Base-by-base conservation (phyloP, 1,140 invertebrate species). In the Drosophila ogumai region DNA sequence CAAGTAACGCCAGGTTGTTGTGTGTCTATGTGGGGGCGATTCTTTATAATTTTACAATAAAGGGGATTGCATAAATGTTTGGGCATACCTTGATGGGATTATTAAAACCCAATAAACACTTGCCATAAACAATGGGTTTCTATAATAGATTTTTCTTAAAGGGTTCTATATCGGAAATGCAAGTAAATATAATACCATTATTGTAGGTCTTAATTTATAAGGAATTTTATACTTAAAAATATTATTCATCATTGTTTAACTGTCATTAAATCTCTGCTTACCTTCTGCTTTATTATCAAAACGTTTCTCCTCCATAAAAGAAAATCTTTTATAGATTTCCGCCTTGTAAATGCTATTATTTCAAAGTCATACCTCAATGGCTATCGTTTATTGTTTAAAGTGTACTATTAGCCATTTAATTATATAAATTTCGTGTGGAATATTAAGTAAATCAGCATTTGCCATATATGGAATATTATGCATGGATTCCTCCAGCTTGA, bases 391-490 rank as follows among this genome's bases (percentile, higher is more conserved):
- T 19, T 40, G 28, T 32, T 55, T 15, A 38, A 46, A n/a, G 12
- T 46, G 13, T 31, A 32, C 46, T 3, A 57, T 63, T 63, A 63
- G 25, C 46, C 15, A 56, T 60, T 65, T 50, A 63, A 81, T 81
- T 63, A 81, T 50, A 69, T 34, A 28, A 58, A 63, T 75, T 75
- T 80, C 31, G 31, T 69, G 58, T 49, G 9, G 41, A 68, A 54
- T 76, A 76, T 76, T 76, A 60, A 49, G 40, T 60, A 66, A 79
- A 47, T 25, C 44, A 65, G 50, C 61, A 59, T 58, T 38, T 22
- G 38, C 79, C 60, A 44, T 82, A 66, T 59, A 79, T 44, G 68
- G 63, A 54, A 46, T 56, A 54, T 74, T 52, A 38, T 64, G 57
- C 64, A 68, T 63, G 65, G 40, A 46, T 66, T 54, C 50, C 50